These are phyloP conservation scores for Neodiprion virginianus DNA, from an alignment of 1,140 invertebrate species.

Conservation along the genomic window DNA sequence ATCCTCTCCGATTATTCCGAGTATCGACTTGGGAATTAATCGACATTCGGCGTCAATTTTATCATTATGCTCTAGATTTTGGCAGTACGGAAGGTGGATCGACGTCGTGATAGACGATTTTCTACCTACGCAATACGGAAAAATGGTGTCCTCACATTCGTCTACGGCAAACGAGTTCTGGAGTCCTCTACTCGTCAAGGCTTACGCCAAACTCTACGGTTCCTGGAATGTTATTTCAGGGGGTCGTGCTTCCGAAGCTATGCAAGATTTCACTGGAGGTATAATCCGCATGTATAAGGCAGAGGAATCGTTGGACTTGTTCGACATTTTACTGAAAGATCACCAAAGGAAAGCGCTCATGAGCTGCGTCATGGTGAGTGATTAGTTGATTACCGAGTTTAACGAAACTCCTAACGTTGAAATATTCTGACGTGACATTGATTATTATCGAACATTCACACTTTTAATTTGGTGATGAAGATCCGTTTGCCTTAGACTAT, in stretches of 20 bases:
- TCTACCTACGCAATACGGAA: constrained; percentile 88
- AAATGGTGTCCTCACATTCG: constrained; percentile 93
- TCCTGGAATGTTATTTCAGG: constrained; percentile 98
- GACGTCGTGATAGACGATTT: constrained; percentile 95
- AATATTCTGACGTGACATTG: constrained; percentile 67
- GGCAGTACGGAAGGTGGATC: constrained; percentile 94
- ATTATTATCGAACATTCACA: constrained; percentile 66
- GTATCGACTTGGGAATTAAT: background rate
- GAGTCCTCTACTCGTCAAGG: constrained; percentile 97
- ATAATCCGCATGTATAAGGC: constrained; percentile 96
- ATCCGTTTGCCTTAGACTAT: too few relatives aligned
- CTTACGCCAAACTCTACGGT: constrained; percentile 96
- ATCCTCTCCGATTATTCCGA: too few relatives aligned
- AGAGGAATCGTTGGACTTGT: constrained; percentile 80
- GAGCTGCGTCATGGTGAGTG: constrained; percentile 78
- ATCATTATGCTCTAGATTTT: constrained; percentile 71
- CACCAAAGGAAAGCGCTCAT: constrained; percentile 93
- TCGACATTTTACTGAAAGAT: constrained; percentile 90
- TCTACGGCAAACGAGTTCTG: constrained; percentile 94
- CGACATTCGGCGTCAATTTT: background rate
- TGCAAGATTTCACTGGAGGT: constrained; percentile 99
- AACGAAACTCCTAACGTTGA: constrained; percentile 57
- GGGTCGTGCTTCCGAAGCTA: constrained; percentile 95
- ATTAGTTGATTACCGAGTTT: constrained; percentile 69
- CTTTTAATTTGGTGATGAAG: too few relatives aligned